Conservation (phyloP, 2,113 vertebrate species). For the Muscicapa adusta region DNA sequence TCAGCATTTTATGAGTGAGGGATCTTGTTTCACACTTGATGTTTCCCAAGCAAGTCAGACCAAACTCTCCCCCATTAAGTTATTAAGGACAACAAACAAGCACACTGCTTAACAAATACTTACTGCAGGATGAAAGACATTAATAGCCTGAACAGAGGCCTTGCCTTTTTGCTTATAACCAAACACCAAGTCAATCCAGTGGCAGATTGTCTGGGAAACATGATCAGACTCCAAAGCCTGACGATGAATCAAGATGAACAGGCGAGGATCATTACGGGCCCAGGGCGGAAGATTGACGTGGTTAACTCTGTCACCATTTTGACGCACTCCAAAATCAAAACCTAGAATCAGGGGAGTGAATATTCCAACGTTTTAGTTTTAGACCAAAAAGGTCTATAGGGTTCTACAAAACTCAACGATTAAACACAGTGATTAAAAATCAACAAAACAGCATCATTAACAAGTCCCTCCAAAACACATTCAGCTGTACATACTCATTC, state of each 20-base stretch:
- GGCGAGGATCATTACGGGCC: slow-evolving; percentile 94
- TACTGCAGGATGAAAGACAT: slow-evolving; percentile 98
- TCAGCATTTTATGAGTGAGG: neutral
- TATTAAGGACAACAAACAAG: neutral
- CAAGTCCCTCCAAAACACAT: neutral
- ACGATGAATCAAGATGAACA: slow-evolving; percentile 94
- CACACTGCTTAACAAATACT: slow-evolving; percentile 48
- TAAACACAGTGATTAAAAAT: neutral
- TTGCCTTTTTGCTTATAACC: slow-evolving; percentile 98
- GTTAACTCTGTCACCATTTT: slow-evolving; percentile 95
- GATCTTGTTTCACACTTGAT: neutral
- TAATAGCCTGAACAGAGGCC: slow-evolving; percentile 95
- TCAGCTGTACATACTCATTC: neutral
- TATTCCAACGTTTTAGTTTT: neutral
- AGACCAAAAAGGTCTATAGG: neutral
- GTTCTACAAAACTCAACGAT: neutral
- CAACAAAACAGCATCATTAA: neutral
- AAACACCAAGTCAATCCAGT: slow-evolving; percentile 98
- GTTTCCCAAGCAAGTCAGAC: neutral
- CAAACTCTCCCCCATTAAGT: neutral
- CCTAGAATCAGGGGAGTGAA: slow-evolving; percentile 66
- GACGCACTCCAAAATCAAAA: slow-evolving; percentile 97
- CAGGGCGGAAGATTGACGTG: slow-evolving; percentile 95
- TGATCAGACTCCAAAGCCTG: slow-evolving; percentile 96
- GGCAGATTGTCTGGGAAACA: slow-evolving; percentile 94